Conservation (phyloP, 2,113 vertebrate genomes). For the Panthera uncia region DNA sequence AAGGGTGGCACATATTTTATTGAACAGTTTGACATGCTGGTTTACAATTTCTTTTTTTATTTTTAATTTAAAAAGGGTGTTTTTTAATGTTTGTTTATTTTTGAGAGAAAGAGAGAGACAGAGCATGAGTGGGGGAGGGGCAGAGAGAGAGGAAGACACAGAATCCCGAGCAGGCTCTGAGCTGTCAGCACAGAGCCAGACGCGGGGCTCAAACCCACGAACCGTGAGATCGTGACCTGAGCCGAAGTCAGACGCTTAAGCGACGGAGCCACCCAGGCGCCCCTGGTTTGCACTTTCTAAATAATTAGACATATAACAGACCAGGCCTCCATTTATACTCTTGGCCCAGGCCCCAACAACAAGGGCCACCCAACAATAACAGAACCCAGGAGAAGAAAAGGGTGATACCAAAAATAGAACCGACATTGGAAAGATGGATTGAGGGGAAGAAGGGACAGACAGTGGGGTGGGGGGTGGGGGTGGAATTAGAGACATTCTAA, state of each 20-base stretch:
- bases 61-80: too few species aligned
- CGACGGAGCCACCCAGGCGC: too few species aligned
- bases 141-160: too few species aligned
- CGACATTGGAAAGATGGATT: background rate
- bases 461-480: background rate
- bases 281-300: background rate
- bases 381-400: background rate
- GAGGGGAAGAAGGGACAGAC: background rate
- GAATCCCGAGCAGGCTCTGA: too few species aligned
- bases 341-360: background rate
- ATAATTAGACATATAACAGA: conserved; percentile 31
- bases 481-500: background rate
- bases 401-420: background rate
- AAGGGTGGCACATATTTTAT: background rate
- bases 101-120: too few species aligned
- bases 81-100: too few species aligned
- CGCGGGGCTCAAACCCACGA: too few species aligned
- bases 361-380: background rate
- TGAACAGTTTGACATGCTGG: background rate
- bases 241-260: too few species aligned
- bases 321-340: background rate
- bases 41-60: background rate
- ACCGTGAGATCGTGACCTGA: too few species aligned
- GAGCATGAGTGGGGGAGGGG: too few species aligned
- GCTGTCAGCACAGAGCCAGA: too few species aligned